Conservation (phyloP, 1,140 invertebrate genomes). For the Caligus rogercresseyi region DNA sequence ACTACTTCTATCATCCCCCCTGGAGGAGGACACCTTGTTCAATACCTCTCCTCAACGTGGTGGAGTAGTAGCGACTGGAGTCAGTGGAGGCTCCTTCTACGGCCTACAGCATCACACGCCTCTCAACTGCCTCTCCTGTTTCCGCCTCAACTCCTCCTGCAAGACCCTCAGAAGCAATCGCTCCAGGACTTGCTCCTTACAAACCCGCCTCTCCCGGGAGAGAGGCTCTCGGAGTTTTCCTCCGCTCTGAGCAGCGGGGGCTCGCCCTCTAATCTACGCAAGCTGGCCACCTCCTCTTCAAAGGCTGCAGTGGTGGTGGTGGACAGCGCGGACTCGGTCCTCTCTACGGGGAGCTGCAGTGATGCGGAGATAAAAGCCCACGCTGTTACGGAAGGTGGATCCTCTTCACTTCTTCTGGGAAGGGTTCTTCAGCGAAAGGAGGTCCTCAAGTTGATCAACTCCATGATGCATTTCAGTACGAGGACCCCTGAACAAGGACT, state of each 20-base stretch:
- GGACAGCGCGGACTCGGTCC: neutral
- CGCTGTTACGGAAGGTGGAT: neutral
- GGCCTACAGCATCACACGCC: neutral
- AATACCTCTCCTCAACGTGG: neutral
- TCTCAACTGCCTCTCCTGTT: conserved; percentile 12
- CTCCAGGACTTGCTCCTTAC: neutral
- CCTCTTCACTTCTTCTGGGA: conserved; percentile 18
- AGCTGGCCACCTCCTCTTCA: neutral
- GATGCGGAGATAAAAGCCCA: too few relatives aligned
- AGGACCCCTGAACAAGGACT: conserved; percentile 37
- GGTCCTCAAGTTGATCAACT: conserved; percentile 33
- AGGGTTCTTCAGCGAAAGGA: conserved; percentile 31
- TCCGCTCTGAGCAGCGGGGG: neutral
- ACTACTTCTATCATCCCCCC: too few relatives aligned
- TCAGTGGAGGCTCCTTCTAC: neutral
- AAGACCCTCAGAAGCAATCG: neutral
- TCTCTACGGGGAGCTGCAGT: neutral
- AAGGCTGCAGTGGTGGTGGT: neutral
- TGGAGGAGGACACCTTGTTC: neutral
- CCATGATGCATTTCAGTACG: conserved; percentile 31
- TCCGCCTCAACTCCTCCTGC: neutral
- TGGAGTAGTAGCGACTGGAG: neutral
- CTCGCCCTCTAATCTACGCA: conserved; percentile 3
- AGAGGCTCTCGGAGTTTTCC: neutral
- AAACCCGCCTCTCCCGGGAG: neutral